These are phyloP conservation scores for Agrotis ipsilon DNA, from an alignment of 2,888 invertebrate genomes.

Conservation along the genomic window DNA sequence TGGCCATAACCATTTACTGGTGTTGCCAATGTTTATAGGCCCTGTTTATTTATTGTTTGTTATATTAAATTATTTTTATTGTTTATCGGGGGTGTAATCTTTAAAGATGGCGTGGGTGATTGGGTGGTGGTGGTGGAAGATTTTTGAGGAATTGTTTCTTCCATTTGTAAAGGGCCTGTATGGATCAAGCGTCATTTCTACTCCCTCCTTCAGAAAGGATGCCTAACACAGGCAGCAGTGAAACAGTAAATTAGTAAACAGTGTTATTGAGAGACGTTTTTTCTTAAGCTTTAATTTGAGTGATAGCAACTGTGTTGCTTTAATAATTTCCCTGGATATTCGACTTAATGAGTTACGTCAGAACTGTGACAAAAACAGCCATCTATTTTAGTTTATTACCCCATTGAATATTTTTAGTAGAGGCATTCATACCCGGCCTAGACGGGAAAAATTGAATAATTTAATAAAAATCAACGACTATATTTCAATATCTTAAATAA, in stretches of 20 bases:
- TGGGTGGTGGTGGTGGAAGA: slow-evolving; percentile 5
- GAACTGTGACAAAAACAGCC: no score
- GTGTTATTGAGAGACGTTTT: background rate
- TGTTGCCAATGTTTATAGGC: slow-evolving; percentile 61
- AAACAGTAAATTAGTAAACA: no score
- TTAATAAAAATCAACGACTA: background rate
- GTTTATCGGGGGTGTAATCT: slow-evolving; percentile 37
- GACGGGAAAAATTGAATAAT: no score
- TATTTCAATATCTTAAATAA: background rate
- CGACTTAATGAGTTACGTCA: no score
- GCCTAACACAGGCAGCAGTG: background rate
- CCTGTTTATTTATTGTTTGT: slow-evolving; percentile 61
- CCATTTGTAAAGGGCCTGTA: background rate
- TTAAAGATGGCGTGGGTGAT: slow-evolving; percentile 13
- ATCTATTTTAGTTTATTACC: no score
- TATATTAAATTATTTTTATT: slow-evolving; percentile 66
- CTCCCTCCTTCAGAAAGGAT: background rate
- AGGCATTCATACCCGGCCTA: no score
- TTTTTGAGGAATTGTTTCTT: background rate
- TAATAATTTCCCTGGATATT: no score
- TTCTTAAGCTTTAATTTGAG: background rate
- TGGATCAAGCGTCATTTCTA: background rate
- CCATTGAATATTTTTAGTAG: no score
- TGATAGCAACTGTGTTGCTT: no score
- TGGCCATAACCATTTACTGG: slow-evolving; percentile 66